Evolutionary conservation across 2,113 vertebrate species (phyloP).

Genomic region (Pavo muticus): DNA sequence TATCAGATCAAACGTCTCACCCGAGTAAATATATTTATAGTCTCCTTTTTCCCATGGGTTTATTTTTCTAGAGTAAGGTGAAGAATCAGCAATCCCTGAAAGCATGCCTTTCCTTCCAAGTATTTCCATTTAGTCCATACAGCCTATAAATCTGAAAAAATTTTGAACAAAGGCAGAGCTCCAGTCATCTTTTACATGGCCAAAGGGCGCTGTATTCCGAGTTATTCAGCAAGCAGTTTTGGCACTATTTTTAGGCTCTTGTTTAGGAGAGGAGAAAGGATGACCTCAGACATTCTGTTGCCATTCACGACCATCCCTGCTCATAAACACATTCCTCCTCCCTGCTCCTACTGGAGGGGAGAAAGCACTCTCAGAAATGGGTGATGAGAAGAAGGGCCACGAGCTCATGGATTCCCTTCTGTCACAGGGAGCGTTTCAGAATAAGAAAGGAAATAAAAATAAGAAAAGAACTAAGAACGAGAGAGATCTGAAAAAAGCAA

Average conservation of each 20-base stretch:
- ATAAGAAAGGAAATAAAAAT: neutral
- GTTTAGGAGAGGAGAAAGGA: neutral
- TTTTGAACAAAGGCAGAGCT: neutral
- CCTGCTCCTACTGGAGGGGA: neutral
- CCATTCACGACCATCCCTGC: neutral
- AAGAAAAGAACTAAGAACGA: neutral
- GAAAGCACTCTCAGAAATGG: neutral
- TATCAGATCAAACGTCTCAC: neutral
- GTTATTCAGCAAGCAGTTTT: neutral
- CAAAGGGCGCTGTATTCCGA: neutral
- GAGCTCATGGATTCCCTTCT: neutral
- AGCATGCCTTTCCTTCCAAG: neutral
- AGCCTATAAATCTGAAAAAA: neutral
- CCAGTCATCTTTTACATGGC: neutral
- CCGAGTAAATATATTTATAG: neutral
- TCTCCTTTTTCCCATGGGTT: neutral
- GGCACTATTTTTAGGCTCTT: neutral
- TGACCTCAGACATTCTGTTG: conserved; percentile 20
- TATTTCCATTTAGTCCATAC: neutral
- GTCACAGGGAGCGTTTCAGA: neutral
- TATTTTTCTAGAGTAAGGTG: neutral
- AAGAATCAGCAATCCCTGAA: neutral
- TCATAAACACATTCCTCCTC: conserved; percentile 4
- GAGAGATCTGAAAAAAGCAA: neutral
- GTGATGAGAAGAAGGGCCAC: neutral